phyloP scores from a whole-genome alignment of 2,113 vertebrate genomes.

The Charadrius vociferus region DNA sequence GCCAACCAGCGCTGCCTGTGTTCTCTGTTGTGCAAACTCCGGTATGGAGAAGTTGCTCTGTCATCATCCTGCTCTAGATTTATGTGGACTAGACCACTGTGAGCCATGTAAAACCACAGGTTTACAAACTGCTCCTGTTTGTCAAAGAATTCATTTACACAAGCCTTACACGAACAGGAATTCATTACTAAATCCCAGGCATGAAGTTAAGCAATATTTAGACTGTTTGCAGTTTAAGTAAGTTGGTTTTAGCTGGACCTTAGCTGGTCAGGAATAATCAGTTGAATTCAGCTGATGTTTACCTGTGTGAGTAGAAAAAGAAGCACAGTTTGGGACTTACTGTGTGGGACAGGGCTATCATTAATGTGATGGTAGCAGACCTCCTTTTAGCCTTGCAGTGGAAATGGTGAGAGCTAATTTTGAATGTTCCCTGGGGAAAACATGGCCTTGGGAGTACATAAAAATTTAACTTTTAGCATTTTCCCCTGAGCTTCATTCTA shows the following conservation, averaged over 20 bases:
- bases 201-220: background rate
- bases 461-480: background rate
- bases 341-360: background rate
- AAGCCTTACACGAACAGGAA: background rate
- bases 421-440: background rate
- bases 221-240: background rate
- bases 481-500: background rate
- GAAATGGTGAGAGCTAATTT: background rate
- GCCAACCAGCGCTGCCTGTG: background rate
- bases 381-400: background rate
- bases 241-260: background rate
- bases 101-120: background rate
- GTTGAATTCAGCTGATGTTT: background rate
- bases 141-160: background rate
- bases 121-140: background rate
- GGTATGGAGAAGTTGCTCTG: background rate
- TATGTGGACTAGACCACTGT: background rate
- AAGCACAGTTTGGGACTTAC: background rate
- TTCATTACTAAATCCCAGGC: background rate
- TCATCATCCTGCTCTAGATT: background rate
- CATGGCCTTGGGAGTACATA: background rate
- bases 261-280: background rate
- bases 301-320: background rate
- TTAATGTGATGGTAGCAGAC: background rate
- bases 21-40: background rate